These are phyloP conservation scores for Lemur catta DNA, from an alignment of 2,797 vertebrate genomes.

Conservation along the genomic window DNA sequence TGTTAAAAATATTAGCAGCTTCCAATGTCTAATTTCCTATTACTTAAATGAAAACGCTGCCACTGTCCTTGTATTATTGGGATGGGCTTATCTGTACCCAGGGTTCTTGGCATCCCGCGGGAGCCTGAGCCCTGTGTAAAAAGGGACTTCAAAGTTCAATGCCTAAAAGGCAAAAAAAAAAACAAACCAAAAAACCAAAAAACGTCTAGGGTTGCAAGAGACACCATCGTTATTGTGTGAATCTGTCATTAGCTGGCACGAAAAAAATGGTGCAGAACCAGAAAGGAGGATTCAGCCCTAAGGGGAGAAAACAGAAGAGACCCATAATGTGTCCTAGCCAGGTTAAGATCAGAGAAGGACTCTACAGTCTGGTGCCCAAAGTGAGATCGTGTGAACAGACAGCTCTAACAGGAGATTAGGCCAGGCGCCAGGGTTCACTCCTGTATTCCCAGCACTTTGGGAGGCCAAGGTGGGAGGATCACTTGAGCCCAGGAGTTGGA, in stretches of 20 bases:
- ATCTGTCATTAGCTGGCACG: neutral
- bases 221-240: neutral
- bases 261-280: neutral
- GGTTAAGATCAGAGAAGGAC: neutral
- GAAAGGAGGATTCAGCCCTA: neutral
- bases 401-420: neutral
- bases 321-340: neutral
- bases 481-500: too few relatives aligned
- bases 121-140: neutral
- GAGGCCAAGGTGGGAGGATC: too few relatives aligned
- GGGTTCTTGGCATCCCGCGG: neutral
- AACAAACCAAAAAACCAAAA: too few relatives aligned
- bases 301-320: neutral
- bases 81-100: neutral
- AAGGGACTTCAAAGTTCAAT: neutral
- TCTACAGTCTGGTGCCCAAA: neutral
- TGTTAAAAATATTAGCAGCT: neutral
- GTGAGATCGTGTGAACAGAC: neutral
- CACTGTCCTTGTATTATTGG: neutral
- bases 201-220: neutral
- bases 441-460: too few relatives aligned
- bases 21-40: neutral
- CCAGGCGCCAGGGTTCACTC: too few relatives aligned
- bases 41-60: neutral
- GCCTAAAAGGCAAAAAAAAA: neutral